phyloP scores from a whole-genome alignment of 2,888 invertebrate species.

The Lasiommata megera region DNA sequence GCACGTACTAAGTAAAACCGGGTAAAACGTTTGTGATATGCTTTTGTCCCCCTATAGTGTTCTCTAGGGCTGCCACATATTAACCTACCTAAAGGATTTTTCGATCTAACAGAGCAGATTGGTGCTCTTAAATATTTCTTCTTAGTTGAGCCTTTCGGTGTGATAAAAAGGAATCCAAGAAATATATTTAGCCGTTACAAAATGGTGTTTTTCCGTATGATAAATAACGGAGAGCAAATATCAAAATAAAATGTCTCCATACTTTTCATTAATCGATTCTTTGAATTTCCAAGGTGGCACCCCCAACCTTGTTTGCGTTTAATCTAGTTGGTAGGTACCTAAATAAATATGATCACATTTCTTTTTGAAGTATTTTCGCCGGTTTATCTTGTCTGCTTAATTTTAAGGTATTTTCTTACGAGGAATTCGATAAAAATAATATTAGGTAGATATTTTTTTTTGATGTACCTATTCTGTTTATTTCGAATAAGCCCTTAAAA shows the following conservation, averaged over 20 bases:
- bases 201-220: too few relatives aligned
- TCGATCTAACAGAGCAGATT: too few relatives aligned
- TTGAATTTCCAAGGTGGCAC: not conserved
- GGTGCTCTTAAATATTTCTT: too few relatives aligned
- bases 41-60: not conserved
- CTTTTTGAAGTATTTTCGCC: not conserved
- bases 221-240: too few relatives aligned
- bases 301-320: slow-evolving; percentile 13
- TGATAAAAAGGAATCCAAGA: too few relatives aligned
- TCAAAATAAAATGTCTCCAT: too few relatives aligned
- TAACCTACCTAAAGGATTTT: too few relatives aligned
- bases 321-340: not conserved
- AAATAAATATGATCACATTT: slow-evolving; percentile 1
- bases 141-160: too few relatives aligned
- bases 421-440: not conserved
- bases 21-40: not conserved
- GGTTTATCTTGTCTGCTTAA: not conserved
- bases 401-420: not conserved
- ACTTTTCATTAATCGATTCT: too few relatives aligned
- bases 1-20: not conserved
- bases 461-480: not conserved
- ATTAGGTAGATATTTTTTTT: not conserved
- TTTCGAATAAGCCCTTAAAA: too few relatives aligned
- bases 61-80: not conserved
- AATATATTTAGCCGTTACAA: too few relatives aligned